Base-by-base conservation (phyloP, 1,140 invertebrate species). In the Holcopasites calliopsidis region DNA sequence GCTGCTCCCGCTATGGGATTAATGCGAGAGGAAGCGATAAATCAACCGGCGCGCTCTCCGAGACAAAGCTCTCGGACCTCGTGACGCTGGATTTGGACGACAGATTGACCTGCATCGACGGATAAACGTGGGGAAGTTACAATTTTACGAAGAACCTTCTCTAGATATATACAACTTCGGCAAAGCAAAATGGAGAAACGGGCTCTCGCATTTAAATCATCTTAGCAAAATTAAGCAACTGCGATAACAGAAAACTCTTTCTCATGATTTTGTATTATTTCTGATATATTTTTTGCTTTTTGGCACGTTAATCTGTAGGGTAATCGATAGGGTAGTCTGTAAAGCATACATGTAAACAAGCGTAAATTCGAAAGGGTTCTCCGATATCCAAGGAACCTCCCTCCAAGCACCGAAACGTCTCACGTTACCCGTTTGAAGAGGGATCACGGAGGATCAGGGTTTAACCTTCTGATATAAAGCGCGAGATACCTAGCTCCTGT, bases 361-460 rank as follows among this genome's bases (percentile, higher is more conserved):
- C 31, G 44, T 60, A 71, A 62, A 61, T 52, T 50, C 21, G 55
- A 54, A 70, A 70, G 49, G 66, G 28, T 71, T 62, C 50, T 69
- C 57, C 38, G 49, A 44, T 75, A 42, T 66, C 57, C 42, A 16
- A 38, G 38, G 33, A 68, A 62, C 18, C 38, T 76, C 23, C n/a
- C 40, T 5, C 11, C 49, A 60, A 62, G 61, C 62, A 69, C n/a
- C 8, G 42, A 68, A 82, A 74, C 72, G 28, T 84, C 79, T 84
- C 52, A 16, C 33, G 57, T 84, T 84, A 79, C 68, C 62, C 64
- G 42, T 71, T 81, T 54, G 40, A 65, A 42, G 57, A 26, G 35
- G 42, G 78, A 82, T 84, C 82, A 84, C 68, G 80, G 64, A 65
- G 82, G 73, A 82, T 77, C 66, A 61, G 60, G 57, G 65, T 61